phyloP scores from a whole-genome alignment of 1,140 invertebrate species.

The Papilio dardanus region DNA sequence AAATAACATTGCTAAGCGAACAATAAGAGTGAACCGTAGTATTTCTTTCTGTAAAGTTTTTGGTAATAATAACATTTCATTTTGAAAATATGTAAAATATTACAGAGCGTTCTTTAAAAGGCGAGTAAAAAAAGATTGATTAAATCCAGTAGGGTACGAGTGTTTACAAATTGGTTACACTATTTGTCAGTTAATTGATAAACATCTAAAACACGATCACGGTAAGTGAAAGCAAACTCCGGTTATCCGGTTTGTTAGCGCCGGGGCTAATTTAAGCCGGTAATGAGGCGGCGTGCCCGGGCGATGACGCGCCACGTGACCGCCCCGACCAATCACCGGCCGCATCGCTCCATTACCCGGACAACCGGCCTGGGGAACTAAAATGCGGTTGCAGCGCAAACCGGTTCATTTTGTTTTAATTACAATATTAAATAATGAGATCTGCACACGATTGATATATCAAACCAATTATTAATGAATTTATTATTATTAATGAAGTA shows the following conservation, averaged over 20 bases:
- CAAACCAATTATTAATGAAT: no score
- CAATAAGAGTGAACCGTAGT: no score
- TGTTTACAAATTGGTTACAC: not conserved
- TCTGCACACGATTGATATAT: no score
- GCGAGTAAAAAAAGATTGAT: no score
- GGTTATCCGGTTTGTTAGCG: constrained; percentile 20
- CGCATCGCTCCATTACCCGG: constrained; percentile 17
- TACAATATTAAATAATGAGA: not conserved
- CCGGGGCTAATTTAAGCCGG: constrained; percentile 32
- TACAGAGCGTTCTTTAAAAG: not conserved
- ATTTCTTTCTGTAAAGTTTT: no score
- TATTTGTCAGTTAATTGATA: not conserved
- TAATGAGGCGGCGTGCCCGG: constrained; percentile 25
- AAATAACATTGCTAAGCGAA: not conserved
- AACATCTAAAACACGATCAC: constrained; percentile 24
- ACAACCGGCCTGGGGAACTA: constrained; percentile 14
- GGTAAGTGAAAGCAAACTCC: constrained; percentile 15
- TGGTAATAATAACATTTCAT: no score
- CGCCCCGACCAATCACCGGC: constrained; percentile 17
- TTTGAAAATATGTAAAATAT: no score
- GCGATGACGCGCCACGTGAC: constrained; percentile 29
- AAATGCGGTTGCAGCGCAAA: not conserved
- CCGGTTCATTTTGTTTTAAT: constrained; percentile 10
- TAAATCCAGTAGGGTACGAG: no score
- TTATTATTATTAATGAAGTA: no score